phyloP scores from a whole-genome alignment of 1,140 invertebrate species.

The Eubasilissa regina region DNA sequence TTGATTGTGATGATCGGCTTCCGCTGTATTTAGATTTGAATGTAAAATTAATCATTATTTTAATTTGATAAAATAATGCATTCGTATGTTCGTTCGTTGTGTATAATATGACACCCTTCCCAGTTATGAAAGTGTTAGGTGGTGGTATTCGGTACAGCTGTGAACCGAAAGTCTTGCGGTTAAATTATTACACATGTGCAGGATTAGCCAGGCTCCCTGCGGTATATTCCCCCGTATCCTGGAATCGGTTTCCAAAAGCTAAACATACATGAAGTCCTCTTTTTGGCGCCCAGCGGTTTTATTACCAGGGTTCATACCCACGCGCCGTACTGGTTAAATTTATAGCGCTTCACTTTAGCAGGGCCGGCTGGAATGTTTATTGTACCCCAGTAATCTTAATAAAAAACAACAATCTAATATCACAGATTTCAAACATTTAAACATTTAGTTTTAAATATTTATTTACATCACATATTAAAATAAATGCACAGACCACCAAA shows the following conservation, averaged over 20 bases:
- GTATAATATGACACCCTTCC: background rate
- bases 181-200: constrained; percentile 37
- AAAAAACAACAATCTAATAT: too few species aligned
- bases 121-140: constrained; percentile 26
- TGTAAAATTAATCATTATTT: too few species aligned
- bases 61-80: too few species aligned
- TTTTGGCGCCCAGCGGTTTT: constrained; percentile 28
- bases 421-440: too few species aligned
- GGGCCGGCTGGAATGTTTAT: too few species aligned
- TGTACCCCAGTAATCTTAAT: too few species aligned
- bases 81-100: too few species aligned
- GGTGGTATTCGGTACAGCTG: constrained; percentile 29
- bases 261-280: background rate
- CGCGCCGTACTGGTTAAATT: background rate
- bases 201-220: constrained; percentile 19
- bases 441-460: too few species aligned
- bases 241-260: constrained; percentile 26
- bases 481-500: too few species aligned
- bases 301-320: background rate
- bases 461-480: too few species aligned
- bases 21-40: too few species aligned
- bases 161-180: constrained; percentile 34
- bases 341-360: constrained; percentile 2
- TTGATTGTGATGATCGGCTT: too few species aligned
- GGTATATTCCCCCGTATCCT: constrained; percentile 18